Percentiles rank a stretch among this genome's conserved stretches.
Evolutionary conservation across 2,888 invertebrate genomes (phyloP).

Genomic region (Pseudolycoriella hygida): DNA sequence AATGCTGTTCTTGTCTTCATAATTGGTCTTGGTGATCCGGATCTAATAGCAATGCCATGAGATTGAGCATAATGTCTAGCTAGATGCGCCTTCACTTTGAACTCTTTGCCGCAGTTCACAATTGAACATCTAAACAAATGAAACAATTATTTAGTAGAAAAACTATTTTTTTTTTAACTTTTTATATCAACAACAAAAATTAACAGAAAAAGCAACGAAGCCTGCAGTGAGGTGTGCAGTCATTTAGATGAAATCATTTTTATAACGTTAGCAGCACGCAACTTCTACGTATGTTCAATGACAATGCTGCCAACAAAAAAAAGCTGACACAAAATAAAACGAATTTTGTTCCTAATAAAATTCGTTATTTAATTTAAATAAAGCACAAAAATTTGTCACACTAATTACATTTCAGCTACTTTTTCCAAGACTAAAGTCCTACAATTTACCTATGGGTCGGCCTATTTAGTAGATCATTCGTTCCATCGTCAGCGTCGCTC

Average conservation of each 20-base stretch:
- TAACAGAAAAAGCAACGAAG: not conserved
- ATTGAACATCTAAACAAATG: constrained; percentile 66
- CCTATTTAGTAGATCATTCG: constrained; percentile 27
- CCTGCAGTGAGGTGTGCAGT: not conserved
- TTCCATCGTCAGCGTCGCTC: constrained; percentile 33
- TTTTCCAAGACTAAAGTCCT: too few relatives aligned
- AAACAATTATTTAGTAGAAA: not conserved
- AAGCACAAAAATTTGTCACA: too few relatives aligned
- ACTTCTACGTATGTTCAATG: too few relatives aligned
- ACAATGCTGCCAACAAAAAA: too few relatives aligned
- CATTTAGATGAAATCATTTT: too few relatives aligned
- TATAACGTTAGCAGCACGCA: too few relatives aligned
- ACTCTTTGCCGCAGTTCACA: constrained; percentile 86
- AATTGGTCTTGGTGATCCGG: constrained; percentile 73
- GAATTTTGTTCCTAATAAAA: too few relatives aligned
- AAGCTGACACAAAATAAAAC: too few relatives aligned
- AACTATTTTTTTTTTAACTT: not conserved
- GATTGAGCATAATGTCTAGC: constrained; percentile 87
- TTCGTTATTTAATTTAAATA: too few relatives aligned
- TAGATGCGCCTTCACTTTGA: constrained; percentile 86
- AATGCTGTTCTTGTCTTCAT: constrained; percentile 97
- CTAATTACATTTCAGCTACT: too few relatives aligned
- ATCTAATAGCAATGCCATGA: constrained; percentile 53
- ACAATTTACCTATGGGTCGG: constrained; percentile 21
- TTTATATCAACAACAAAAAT: too few relatives aligned